These are phyloP conservation scores for Spea bombifrons DNA, from an alignment of 2,113 vertebrate genomes.

Conservation along the genomic window DNA sequence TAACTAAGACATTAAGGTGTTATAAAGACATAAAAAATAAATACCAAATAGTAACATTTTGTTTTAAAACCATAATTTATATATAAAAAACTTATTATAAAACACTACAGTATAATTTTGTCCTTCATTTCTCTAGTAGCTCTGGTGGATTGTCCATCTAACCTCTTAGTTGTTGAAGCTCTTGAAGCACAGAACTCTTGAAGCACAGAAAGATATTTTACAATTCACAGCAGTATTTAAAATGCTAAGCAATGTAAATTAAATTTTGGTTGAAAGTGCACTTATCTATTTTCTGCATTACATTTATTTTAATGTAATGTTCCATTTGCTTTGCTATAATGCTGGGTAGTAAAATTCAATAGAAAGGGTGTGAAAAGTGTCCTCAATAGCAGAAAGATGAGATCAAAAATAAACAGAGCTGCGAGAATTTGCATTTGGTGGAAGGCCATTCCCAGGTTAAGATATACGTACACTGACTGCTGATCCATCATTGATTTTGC, in stretches of 20 bases:
- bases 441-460: conserved; percentile 35
- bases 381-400: not conserved
- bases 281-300: conserved; percentile 6
- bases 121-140: too few species aligned
- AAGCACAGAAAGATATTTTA: not conserved
- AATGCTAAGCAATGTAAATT: conserved; percentile 3
- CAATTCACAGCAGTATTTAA: not conserved
- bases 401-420: conserved; percentile 13
- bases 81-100: too few species aligned
- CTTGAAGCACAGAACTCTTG: too few species aligned
- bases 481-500: conserved; percentile 41
- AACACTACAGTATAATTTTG: too few species aligned
- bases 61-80: too few species aligned
- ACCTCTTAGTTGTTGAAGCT: too few species aligned
- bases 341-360: conserved; percentile 2
- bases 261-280: not conserved
- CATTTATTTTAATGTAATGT: conserved; percentile 3
- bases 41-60: too few species aligned
- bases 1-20: too few species aligned
- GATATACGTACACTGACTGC: conserved; percentile 24
- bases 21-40: too few species aligned
- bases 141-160: too few species aligned
- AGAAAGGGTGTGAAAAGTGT: not conserved
- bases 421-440: conserved; percentile 5
- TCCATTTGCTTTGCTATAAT: conserved; percentile 18